These are phyloP conservation scores for Adoxophyes honmai DNA, from an alignment of 1,140 invertebrate species.

Conservation along the genomic window DNA sequence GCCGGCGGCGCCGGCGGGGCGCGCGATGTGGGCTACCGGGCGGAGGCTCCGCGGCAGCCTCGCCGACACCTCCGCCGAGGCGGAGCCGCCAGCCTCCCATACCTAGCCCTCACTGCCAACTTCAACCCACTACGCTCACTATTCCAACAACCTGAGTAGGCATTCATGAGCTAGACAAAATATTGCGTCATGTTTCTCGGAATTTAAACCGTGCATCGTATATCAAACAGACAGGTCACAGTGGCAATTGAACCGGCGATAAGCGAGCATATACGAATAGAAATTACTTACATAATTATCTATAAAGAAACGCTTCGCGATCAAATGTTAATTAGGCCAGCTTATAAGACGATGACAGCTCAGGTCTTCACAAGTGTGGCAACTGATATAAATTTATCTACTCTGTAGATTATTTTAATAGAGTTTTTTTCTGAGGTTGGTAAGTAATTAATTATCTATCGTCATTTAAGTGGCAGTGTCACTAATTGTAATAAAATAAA, in stretches of 20 bases:
- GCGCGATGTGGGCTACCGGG: conserved; percentile 39
- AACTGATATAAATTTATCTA: conserved; percentile 10
- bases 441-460: conserved; percentile 2
- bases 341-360: conserved; percentile 27
- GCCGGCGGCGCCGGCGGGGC: conserved; percentile 27
- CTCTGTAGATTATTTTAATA: background rate
- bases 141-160: conserved; percentile 6
- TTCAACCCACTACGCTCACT: background rate
- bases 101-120: conserved; percentile 33
- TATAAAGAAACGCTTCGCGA: background rate
- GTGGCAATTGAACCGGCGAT: conserved; percentile 44
- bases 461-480: background rate
- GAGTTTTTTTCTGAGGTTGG: background rate
- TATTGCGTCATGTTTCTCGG: conserved; percentile 37
- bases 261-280: conserved; percentile 36
- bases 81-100: conserved; percentile 41
- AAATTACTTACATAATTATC: conserved; percentile 22
- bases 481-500: conserved; percentile 6
- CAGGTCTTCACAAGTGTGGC: conserved; percentile 25
- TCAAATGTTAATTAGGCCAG: conserved; percentile 36
- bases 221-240: conserved; percentile 53
- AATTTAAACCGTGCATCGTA: conserved; percentile 37
- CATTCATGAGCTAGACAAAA: conserved; percentile 28
- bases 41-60: conserved; percentile 32
- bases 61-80: too few species aligned